Base-by-base conservation (phyloP, 2,888 invertebrate genomes). In the Apotomis turbidana region DNA sequence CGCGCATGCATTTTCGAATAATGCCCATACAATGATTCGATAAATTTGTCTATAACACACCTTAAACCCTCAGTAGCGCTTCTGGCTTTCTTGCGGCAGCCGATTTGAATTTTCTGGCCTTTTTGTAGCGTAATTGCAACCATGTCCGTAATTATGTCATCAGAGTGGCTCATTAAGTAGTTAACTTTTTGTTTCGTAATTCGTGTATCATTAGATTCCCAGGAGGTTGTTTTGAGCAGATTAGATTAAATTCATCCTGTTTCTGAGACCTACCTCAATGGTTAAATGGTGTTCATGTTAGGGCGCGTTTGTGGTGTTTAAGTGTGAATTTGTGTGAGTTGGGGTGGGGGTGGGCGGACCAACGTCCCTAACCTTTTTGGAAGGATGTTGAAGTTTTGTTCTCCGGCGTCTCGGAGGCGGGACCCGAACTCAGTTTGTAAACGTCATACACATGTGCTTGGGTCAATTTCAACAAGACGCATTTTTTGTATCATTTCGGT, bases 311-410 rank as follows among this genome's bases (percentile, higher is more conserved):
- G 70, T 67, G 67, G 68, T 63, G 63, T 62, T 46, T 55, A 73
- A 73, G 78, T 79, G 77, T 80, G 76, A 74, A 60, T 67, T 60
- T 55, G 82, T 78, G 79, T 78, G 80, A 74, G 78, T 79, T 69
- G 75, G 76, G 78, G 78, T 71, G 73, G 76, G 76, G 74, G 78
- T 74, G 80, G 77, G 79, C 78, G 77, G 77, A 70, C 76, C 76
- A 80, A 74, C 80, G 74, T 80, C 82, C 76, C 80, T 77, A 78
- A 61, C 36, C 46, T 55, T 66, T 77, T 80, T 79, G 87, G 85
- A 86, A 85, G 87, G 86, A 95, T 95, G 95, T 88, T 94, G 87
- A 95, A 95, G 93, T 94, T 95, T 84, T 95, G 95, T 81, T 94
- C 94, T 79, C 94, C 94, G 80, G 93, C 93, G 79, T 90, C 94